phyloP scores from a whole-genome alignment of 2,113 vertebrate genomes.

The Hyla sarda region DNA sequence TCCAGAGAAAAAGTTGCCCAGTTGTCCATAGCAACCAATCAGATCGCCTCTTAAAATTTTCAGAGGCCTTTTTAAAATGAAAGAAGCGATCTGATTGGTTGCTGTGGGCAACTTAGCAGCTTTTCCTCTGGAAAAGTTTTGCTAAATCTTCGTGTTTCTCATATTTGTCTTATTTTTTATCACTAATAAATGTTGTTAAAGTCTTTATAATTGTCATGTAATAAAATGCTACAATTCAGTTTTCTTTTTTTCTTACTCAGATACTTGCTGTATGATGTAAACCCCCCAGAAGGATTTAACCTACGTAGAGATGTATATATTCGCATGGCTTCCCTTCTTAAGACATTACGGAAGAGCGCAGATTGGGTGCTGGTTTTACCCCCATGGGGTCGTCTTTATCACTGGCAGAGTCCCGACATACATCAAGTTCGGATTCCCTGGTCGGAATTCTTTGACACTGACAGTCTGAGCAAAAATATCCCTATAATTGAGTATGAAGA shows the following conservation, averaged over 20 bases:
- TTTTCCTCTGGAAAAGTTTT: too few species aligned
- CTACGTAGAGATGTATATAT: constrained; percentile 94
- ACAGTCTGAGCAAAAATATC: constrained; percentile 86
- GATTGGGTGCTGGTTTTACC: constrained; percentile 94
- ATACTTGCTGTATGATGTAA: constrained; percentile 94
- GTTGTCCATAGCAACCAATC: too few species aligned
- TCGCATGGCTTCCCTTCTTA: constrained; percentile 88
- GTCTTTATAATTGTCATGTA: too few species aligned
- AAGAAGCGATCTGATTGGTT: too few species aligned
- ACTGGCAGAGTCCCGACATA: constrained; percentile 93
- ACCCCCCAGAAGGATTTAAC: constrained; percentile 96
- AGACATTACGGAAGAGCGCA: constrained; percentile 81
- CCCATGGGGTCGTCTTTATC: constrained; percentile 96
- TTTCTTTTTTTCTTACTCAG: constrained; percentile 68
- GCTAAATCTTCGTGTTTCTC: too few species aligned
- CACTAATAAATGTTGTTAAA: too few species aligned
- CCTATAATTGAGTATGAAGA: constrained; percentile 94
- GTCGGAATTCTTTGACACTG: constrained; percentile 89
- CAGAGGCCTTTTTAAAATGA: too few species aligned
- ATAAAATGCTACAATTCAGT: too few species aligned
- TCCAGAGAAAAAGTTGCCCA: too few species aligned
- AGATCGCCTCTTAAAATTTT: too few species aligned
- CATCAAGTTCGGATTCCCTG: constrained; percentile 89
- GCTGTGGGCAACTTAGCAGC: too few species aligned
- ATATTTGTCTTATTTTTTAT: too few species aligned